phyloP scores from a whole-genome alignment of 2,888 invertebrate genomes.

The Vesta saturnalis region DNA sequence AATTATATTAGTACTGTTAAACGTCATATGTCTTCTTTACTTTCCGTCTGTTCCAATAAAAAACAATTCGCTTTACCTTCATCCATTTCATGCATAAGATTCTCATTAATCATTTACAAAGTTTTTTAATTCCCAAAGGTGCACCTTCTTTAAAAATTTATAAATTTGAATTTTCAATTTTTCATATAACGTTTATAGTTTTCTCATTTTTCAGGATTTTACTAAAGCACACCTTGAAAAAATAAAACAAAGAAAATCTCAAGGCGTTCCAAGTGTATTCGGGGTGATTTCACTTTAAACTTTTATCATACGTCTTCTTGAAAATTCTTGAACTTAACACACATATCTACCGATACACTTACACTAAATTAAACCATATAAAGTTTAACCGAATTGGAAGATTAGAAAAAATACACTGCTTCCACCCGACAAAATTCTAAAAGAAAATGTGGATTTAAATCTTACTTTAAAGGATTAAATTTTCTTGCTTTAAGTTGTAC shows the following conservation, averaged over 20 bases:
- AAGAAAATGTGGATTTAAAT: background rate
- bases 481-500: slow-evolving; percentile 11
- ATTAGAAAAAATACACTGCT: background rate
- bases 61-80: too few species aligned
- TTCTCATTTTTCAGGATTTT: background rate
- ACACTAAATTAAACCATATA: too few species aligned
- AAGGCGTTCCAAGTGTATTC: background rate
- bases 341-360: too few species aligned
- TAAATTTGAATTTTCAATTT: too few species aligned
- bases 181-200: background rate
- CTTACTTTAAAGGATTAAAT: slow-evolving; percentile 20
- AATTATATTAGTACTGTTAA: too few species aligned
- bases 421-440: background rate
- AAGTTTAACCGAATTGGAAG: too few species aligned
- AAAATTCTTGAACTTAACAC: too few species aligned
- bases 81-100: background rate
- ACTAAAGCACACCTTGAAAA: background rate
- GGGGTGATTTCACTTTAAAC: too few species aligned
- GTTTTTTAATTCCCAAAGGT: background rate
- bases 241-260: background rate
- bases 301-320: too few species aligned
- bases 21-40: too few species aligned
- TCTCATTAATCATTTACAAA: background rate
- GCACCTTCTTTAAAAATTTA: background rate
- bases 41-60: too few species aligned